Conservation (phyloP, 2,888 invertebrate genomes). For the Hyppa rectilinea region DNA sequence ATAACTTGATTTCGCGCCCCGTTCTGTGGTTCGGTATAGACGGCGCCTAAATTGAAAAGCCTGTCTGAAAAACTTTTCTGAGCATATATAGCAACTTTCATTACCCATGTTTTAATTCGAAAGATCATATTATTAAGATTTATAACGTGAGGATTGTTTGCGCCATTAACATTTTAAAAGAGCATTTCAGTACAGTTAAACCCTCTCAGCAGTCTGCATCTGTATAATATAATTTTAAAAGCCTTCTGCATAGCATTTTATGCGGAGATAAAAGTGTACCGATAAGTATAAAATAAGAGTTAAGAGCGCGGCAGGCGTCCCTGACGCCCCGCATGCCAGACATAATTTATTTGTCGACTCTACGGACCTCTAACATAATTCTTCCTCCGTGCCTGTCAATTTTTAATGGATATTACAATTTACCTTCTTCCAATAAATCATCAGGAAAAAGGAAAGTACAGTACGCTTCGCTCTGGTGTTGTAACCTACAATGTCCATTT, state of each 20-base stretch:
- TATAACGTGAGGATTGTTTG: conserved; percentile 48
- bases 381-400: conserved; percentile 70
- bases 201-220: conserved; percentile 67
- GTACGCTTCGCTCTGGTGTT: conserved; percentile 23
- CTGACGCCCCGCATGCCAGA: conserved; percentile 68
- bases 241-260: conserved; percentile 82
- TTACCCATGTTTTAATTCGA: conserved; percentile 36
- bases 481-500: conserved; percentile 39
- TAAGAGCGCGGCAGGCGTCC: conserved; percentile 70
- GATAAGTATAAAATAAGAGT: conserved; percentile 85
- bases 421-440: conserved; percentile 61
- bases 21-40: conserved; percentile 49
- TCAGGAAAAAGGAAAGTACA: conserved; percentile 36
- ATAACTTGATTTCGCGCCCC: conserved; percentile 63
- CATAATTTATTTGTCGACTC: conserved; percentile 76
- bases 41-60: conserved; percentile 59
- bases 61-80: conserved; percentile 30
- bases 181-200: conserved; percentile 69
- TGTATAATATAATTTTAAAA: conserved; percentile 81
- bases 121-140: conserved; percentile 40
- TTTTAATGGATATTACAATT: conserved; percentile 71
- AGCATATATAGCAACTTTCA: conserved; percentile 21
- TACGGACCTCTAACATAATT: conserved; percentile 70
- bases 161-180: conserved; percentile 60
- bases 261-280: conserved; percentile 83